Conservation (phyloP, 2,888 invertebrate genomes). For the Parnassius apollo region DNA sequence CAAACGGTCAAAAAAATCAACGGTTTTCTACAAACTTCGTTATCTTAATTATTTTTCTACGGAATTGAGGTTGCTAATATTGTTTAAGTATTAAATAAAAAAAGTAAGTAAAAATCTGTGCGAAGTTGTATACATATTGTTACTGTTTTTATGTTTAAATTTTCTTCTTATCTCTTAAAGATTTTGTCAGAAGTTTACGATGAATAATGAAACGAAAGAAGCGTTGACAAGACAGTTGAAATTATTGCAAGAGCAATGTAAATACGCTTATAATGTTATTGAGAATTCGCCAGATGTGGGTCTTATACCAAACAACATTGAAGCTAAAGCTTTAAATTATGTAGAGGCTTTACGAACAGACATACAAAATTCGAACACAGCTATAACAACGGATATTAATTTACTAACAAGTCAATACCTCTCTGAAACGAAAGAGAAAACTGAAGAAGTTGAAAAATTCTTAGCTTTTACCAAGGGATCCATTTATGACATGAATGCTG, state of each 20-base stretch:
- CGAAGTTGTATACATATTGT: no score
- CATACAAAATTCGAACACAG: conserved; percentile 51
- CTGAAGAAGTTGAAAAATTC: conserved; percentile 54
- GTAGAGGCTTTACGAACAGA: conserved; percentile 54
- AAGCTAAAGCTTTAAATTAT: conserved; percentile 49
- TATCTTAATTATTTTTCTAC: no score
- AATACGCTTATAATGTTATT: conserved; percentile 50
- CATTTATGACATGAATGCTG: conserved; percentile 57
- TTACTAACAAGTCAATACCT: conserved; percentile 61
- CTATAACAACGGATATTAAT: conserved; percentile 54
- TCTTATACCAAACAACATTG: conserved; percentile 42
- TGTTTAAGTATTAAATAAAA: no score
- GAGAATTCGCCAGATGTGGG: conserved; percentile 53
- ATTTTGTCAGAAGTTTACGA: no score
- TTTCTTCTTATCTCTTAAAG: no score
- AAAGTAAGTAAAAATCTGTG: no score
- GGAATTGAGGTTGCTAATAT: no score
- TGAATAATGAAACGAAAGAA: conserved; percentile 45
- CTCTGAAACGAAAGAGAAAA: conserved; percentile 56
- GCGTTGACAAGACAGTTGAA: conserved; percentile 54
- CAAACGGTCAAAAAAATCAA: no score
- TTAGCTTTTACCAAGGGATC: conserved; percentile 56
- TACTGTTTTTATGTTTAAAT: no score
- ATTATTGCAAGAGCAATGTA: conserved; percentile 48
- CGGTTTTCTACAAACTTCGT: no score